These are phyloP conservation scores for Pyrrhopygopsis socrates DNA, from an alignment of 2,888 invertebrate genomes.

Conservation along the genomic window DNA sequence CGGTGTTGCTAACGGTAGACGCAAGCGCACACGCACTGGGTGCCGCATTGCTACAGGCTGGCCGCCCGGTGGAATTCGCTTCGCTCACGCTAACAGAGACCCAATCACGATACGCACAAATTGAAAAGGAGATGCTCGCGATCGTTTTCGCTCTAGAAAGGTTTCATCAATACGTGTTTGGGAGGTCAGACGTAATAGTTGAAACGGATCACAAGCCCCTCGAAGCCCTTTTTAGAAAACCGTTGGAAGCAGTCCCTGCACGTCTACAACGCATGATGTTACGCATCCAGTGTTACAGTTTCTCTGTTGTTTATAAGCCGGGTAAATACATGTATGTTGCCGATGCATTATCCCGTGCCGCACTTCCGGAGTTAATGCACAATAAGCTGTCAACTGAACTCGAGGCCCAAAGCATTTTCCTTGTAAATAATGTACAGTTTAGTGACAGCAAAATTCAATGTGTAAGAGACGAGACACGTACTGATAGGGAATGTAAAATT, in stretches of 20 bases:
- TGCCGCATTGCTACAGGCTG: conserved; percentile 78
- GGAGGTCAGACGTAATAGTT: neutral
- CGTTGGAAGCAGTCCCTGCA: neutral
- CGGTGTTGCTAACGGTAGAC: neutral
- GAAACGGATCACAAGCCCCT: conserved; percentile 6
- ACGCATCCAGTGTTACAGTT: no score
- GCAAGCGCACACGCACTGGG: conserved; percentile 69
- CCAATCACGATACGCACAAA: conserved; percentile 81
- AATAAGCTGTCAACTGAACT: no score
- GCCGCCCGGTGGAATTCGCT: conserved; percentile 67
- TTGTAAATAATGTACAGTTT: neutral
- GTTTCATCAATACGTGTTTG: conserved; percentile 9
- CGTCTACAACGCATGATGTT: no score
- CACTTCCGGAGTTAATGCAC: no score
- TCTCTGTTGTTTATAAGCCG: no score
- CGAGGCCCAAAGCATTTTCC: no score
- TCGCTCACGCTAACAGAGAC: conserved; percentile 73
- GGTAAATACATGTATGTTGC: no score
- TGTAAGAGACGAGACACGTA: conserved; percentile 46
- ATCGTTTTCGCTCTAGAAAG: conserved; percentile 83
- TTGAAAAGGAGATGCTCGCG: conserved; percentile 86
- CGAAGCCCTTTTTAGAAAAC: neutral
- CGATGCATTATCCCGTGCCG: no score
- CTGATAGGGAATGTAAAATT: neutral
- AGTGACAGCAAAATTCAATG: neutral